phyloP scores from a whole-genome alignment of 2,797 vertebrate species.

The Leptodactylus fallax region DNA sequence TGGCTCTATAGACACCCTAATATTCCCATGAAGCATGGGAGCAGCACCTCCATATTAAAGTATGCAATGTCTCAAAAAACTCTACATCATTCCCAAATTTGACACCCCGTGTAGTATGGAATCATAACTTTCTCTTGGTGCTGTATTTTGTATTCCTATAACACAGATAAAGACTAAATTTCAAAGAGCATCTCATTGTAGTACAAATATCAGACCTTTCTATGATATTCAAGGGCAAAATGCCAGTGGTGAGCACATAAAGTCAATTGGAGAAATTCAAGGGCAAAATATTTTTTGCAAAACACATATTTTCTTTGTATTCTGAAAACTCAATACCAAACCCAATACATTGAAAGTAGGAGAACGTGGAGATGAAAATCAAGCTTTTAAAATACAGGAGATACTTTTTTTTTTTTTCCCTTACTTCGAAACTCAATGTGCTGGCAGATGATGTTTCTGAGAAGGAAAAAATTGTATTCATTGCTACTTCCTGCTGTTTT shows the following conservation, averaged over 20 bases:
- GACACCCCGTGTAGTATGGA: too few relatives aligned
- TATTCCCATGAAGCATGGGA: too few relatives aligned
- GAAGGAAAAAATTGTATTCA: constrained; percentile 58
- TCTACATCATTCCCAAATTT: too few relatives aligned
- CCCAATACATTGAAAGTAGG: constrained; percentile 13
- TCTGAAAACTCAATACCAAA: constrained; percentile 22
- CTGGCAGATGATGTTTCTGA: constrained; percentile 55
- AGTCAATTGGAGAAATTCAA: constrained; percentile 10
- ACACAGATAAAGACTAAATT: neutral
- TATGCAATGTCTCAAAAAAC: too few relatives aligned
- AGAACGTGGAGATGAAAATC: constrained; percentile 47
- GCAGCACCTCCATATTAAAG: too few relatives aligned
- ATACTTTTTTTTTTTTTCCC: constrained; percentile 34
- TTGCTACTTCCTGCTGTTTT: constrained; percentile 57
- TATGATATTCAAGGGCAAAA: neutral
- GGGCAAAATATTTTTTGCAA: neutral
- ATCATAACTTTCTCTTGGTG: too few relatives aligned
- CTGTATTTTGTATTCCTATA: too few relatives aligned
- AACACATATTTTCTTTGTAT: constrained; percentile 1
- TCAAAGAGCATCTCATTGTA: neutral
- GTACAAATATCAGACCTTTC: neutral
- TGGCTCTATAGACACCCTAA: too few relatives aligned
- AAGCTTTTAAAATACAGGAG: constrained; percentile 43
- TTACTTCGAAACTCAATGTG: constrained; percentile 43
- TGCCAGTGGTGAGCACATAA: too few relatives aligned